These are phyloP conservation scores for Rhegmatorhina hoffmannsi DNA, from an alignment of 2,113 vertebrate genomes.

Conservation along the genomic window DNA sequence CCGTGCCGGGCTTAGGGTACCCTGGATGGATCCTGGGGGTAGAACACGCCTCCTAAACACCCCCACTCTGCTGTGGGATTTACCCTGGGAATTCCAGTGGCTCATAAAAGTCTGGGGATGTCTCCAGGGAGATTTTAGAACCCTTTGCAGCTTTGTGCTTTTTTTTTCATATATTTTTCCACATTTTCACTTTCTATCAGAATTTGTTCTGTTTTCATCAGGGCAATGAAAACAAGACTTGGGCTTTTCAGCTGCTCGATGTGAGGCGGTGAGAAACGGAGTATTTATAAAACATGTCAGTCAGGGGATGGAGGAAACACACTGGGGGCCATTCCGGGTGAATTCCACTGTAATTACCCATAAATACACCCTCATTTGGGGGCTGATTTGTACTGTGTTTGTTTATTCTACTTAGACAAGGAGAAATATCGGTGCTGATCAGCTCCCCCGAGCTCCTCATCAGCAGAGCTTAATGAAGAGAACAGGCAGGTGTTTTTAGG, in stretches of 20 bases:
- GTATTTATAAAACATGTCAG: conserved; percentile 12
- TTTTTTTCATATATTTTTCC: accelerated
- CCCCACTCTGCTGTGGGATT: not conserved
- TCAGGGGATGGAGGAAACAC: not conserved
- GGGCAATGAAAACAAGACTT: not conserved
- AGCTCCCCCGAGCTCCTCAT: conserved; percentile 49
- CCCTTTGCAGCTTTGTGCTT: too few species aligned
- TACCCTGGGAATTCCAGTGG: not conserved
- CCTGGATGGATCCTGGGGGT: not conserved
- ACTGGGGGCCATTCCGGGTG: not conserved
- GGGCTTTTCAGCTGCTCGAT: not conserved
- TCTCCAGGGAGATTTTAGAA: not conserved
- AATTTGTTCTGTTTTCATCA: not conserved
- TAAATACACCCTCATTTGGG: conserved; percentile 57
- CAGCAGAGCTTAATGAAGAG: conserved; percentile 60
- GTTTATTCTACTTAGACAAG: conserved; percentile 40
- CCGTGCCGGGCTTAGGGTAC: not conserved
- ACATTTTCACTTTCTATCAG: not conserved
- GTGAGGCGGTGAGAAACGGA: not conserved
- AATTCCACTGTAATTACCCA: not conserved
- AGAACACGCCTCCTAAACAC: not conserved
- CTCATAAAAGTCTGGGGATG: not conserved
- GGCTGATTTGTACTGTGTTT: conserved; percentile 58
- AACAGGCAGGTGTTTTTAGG: conserved; percentile 52
- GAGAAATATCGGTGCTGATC: conserved; percentile 10